These are phyloP conservation scores for Mnemiopsis leidyi DNA, from an alignment of 37 sponge, comb jelly and placozoan genomes.

Conservation along the genomic window DNA sequence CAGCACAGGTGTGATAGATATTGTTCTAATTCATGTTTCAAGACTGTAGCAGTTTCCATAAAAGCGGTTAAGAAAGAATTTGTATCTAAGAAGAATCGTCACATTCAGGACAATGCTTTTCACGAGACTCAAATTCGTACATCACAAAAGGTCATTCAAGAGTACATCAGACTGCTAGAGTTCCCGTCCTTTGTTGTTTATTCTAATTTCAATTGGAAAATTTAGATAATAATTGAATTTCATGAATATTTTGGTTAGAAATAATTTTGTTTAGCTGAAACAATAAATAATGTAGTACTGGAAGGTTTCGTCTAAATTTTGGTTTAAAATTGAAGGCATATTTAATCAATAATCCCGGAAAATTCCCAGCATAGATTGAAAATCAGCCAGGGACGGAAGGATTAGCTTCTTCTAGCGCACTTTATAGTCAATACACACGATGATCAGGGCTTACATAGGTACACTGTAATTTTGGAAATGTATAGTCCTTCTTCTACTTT, in stretches of 20 bases:
- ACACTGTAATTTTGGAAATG: too few relatives aligned
- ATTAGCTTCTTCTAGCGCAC: not conserved
- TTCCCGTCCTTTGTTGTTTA: not conserved
- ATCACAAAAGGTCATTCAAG: not conserved
- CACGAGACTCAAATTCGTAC: not conserved
- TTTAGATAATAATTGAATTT: too few relatives aligned
- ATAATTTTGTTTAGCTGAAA: too few relatives aligned
- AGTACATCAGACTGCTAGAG: not conserved
- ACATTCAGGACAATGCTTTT: not conserved
- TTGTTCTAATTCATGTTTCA: not conserved
- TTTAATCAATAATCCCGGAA: too few relatives aligned
- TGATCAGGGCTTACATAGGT: too few relatives aligned
- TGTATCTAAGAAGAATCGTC: not conserved
- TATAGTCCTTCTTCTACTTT: too few relatives aligned
- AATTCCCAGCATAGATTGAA: too few relatives aligned
- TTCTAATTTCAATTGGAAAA: not conserved
- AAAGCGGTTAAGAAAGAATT: not conserved
- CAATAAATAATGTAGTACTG: too few relatives aligned
- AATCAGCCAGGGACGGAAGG: too few relatives aligned
- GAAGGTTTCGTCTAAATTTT: too few relatives aligned
- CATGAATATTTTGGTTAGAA: too few relatives aligned
- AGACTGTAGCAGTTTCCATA: not conserved
- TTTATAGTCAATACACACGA: constrained; percentile 4
- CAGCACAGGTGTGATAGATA: not conserved
- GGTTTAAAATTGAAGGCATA: too few relatives aligned